phyloP scores from a whole-genome alignment of 1,140 invertebrate species.

The Mactra quadrangularis region DNA sequence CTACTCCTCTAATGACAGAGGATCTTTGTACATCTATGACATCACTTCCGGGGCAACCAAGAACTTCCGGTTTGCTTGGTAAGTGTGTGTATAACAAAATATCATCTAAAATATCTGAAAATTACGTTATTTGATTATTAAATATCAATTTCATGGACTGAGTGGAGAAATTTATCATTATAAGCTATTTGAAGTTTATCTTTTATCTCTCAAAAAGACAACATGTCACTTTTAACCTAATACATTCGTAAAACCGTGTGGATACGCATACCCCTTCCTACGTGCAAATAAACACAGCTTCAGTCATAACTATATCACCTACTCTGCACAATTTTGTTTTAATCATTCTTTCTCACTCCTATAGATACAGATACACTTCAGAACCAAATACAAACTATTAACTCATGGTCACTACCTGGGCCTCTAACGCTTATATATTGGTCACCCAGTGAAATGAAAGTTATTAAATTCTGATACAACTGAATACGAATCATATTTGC shows the following conservation, averaged over 20 bases:
- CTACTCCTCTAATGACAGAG: slow-evolving; percentile 19
- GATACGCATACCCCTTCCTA: neutral
- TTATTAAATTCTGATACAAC: too few species aligned
- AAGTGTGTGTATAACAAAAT: neutral
- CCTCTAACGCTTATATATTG: too few species aligned
- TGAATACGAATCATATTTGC: too few species aligned
- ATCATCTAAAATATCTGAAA: slow-evolving; percentile 22
- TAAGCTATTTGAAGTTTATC: neutral
- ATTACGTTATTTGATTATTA: neutral
- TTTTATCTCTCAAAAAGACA: neutral
- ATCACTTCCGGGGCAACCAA: neutral
- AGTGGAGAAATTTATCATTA: neutral
- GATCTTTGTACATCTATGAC: slow-evolving; percentile 15
- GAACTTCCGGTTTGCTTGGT: neutral
- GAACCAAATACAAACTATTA: too few species aligned
- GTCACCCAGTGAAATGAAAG: too few species aligned
- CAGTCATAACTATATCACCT: too few species aligned
- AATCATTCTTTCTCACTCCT: too few species aligned
- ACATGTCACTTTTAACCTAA: neutral
- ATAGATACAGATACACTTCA: too few species aligned
- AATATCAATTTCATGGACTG: neutral
- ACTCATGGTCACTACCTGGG: too few species aligned
- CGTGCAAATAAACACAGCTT: neutral
- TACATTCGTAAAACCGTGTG: neutral
- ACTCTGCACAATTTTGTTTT: too few species aligned